Evolutionary conservation across 1,140 invertebrate genomes (phyloP).

Genomic region (Oryctes rhinoceros): DNA sequence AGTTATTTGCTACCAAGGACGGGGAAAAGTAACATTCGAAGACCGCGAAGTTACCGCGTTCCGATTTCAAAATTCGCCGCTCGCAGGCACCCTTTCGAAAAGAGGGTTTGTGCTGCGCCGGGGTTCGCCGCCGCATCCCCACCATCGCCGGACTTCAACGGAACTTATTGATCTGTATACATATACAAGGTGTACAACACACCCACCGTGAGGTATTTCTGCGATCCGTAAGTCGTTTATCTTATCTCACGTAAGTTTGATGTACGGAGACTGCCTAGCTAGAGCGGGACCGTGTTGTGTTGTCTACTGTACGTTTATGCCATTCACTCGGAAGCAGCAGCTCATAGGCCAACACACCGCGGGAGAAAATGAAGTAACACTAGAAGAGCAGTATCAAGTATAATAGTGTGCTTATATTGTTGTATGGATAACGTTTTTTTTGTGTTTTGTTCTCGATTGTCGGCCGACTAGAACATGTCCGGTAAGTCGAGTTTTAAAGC

Average conservation of each 20-base stretch:
- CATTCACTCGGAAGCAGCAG: constrained; percentile 2
- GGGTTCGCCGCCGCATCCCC: neutral
- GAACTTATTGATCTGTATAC: constrained; percentile 15
- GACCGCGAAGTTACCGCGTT: neutral
- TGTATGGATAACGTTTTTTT: constrained; percentile 5
- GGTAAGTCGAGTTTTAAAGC: neutral
- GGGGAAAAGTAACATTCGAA: too few relatives aligned
- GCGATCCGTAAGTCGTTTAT: constrained; percentile 2
- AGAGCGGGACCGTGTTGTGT: neutral
- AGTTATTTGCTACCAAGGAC: neutral
- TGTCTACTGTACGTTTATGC: neutral
- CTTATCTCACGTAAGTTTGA: constrained; percentile 1
- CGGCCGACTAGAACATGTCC: neutral
- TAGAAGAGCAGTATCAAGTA: neutral
- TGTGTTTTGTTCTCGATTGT: neutral
- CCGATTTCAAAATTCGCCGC: neutral
- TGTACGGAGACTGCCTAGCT: neutral
- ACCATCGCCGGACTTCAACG: neutral
- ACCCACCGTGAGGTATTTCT: neutral
- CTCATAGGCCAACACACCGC: neutral
- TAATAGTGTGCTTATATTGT: constrained; percentile 1
- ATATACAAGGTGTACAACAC: neutral
- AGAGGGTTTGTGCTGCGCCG: neutral
- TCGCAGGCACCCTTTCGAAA: neutral
- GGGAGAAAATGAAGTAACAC: neutral